phyloP scores from a whole-genome alignment of 1,140 invertebrate genomes.

The Aphidius ervi region DNA sequence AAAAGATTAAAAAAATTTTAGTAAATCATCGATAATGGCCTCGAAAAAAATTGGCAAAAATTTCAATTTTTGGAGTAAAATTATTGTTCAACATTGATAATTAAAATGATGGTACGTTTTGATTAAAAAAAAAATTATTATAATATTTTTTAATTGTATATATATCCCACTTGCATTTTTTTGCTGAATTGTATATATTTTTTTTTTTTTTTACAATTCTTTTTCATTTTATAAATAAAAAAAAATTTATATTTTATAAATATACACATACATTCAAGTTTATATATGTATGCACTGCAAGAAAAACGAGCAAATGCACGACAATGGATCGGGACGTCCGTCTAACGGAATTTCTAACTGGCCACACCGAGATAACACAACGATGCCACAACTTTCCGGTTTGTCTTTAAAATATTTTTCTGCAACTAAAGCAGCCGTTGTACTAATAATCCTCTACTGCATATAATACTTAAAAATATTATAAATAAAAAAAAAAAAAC shows the following conservation, averaged over 20 bases:
- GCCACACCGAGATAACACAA: conserved; percentile 34
- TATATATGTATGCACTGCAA: conserved; percentile 3
- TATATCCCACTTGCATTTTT: too few relatives aligned
- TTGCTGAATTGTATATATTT: too few relatives aligned
- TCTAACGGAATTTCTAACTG: conserved; percentile 46
- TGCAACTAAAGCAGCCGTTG: conserved; percentile 28
- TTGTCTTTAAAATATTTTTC: not conserved
- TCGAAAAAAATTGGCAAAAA: not conserved
- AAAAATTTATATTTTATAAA: conserved; percentile 6
- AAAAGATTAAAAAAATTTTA: not conserved
- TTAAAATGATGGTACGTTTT: conserved; percentile 51
- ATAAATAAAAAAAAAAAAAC: not conserved
- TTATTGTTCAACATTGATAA: conserved; percentile 22
- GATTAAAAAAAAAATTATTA: not conserved
- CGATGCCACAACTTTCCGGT: conserved; percentile 12
- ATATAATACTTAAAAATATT: not conserved
- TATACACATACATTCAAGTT: not conserved
- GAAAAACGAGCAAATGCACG: conserved; percentile 19
- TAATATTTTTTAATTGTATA: too few relatives aligned
- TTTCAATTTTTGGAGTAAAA: conserved; percentile 9
- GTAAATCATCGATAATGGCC: not conserved
- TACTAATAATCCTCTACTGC: conserved; percentile 33
- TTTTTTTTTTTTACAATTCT: not conserved
- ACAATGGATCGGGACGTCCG: conserved; percentile 44
- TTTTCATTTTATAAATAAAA: too few relatives aligned